Conservation (phyloP, 2,113 vertebrate species). For the Gnathochromis pfefferi region DNA sequence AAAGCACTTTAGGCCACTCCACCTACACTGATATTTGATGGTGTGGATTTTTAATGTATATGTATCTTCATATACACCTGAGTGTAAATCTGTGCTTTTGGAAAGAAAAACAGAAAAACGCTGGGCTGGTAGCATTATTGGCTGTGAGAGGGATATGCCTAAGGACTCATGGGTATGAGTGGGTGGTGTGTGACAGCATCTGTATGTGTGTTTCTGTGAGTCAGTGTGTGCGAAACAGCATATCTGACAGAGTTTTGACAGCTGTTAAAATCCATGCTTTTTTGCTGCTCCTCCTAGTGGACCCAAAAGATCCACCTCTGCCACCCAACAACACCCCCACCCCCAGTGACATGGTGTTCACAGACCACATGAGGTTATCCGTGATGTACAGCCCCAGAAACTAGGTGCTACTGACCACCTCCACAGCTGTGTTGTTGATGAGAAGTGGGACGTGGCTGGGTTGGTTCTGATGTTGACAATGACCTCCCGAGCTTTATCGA, state of each 20-base stretch:
- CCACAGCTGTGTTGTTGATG: not conserved
- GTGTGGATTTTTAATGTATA: not conserved
- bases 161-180: not conserved
- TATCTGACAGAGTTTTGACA: conserved; percentile 54
- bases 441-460: not conserved
- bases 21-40: conserved; percentile 17
- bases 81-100: not conserved
- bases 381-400: not conserved
- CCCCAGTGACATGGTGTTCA: not conserved
- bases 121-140: not conserved
- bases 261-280: conserved; percentile 46
- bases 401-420: not conserved
- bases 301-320: not conserved
- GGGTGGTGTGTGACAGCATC: not conserved
- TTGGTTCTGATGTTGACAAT: not conserved
- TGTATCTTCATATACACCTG: not conserved
- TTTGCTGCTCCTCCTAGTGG: conserved; percentile 2
- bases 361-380: not conserved
- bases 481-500: not conserved
- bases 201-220: not conserved
- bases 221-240: not conserved
- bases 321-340: not conserved
- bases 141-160: not conserved
- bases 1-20: not conserved
- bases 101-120: not conserved